Evolutionary conservation across 2,113 vertebrate genomes (phyloP).

Genomic region (Chionomys nivalis): DNA sequence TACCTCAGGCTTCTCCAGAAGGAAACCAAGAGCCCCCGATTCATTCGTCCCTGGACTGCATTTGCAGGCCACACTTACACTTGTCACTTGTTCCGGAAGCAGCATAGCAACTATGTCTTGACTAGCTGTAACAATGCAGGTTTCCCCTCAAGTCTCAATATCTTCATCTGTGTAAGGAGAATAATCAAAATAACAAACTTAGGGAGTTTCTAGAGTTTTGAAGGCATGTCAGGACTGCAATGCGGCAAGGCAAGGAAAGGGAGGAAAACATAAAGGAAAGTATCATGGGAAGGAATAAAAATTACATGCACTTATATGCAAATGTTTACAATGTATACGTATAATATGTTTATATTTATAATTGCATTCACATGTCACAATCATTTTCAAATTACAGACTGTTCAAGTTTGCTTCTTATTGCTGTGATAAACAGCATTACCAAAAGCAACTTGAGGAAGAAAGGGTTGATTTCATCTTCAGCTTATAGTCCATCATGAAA

Average conservation of each 20-base stretch:
- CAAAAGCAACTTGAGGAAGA: not conserved
- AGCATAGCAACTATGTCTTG: not conserved
- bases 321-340: not conserved
- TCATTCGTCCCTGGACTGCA: not conserved
- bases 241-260: not conserved
- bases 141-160: not conserved
- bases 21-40: not conserved
- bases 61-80: not conserved
- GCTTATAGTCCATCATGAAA: not conserved
- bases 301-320: not conserved
- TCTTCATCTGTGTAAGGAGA: not conserved
- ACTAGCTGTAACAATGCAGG: not conserved
- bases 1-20: not conserved
- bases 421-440: not conserved
- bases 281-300: not conserved
- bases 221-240: not conserved
- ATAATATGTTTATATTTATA: not conserved
- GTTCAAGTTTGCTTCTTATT: not conserved
- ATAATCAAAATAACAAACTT: not conserved
- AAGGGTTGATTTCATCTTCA: not conserved
- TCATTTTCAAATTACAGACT: not conserved
- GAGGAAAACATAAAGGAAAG: not conserved
- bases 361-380: not conserved
- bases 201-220: not conserved
- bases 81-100: not conserved